A percentile compares a stretch with the other conserved stretches of the same genome.
Evolutionary conservation across 2,888 invertebrate species (phyloP).

Genomic region (Chrysodeixis includens): DNA sequence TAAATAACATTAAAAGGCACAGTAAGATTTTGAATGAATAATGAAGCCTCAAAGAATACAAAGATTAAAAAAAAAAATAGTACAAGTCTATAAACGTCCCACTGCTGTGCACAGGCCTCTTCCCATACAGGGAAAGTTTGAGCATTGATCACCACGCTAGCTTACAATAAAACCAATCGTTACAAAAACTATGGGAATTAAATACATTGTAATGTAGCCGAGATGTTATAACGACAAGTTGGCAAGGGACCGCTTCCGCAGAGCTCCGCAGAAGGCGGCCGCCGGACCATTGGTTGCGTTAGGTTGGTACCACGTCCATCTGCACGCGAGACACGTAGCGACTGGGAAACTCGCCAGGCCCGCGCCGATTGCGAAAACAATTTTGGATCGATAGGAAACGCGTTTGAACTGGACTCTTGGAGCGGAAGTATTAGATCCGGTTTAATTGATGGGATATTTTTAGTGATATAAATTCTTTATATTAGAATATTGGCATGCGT

Average conservation of each 20-base stretch:
- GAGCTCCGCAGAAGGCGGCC: constrained; percentile 51
- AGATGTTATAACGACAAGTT: constrained; percentile 58
- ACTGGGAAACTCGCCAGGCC: constrained; percentile 63
- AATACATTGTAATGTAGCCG: constrained; percentile 52
- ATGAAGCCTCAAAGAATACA: too few species aligned
- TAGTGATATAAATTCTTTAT: constrained; percentile 41
- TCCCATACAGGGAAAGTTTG: too few species aligned
- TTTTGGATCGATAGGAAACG: constrained; percentile 60
- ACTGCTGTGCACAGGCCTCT: too few species aligned
- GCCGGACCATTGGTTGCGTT: constrained; percentile 40
- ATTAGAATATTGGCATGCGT: constrained; percentile 28
- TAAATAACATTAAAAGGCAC: not conserved
- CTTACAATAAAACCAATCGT: constrained; percentile 36
- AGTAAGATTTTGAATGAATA: too few species aligned
- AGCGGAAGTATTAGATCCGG: constrained; percentile 56
- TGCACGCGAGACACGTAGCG: constrained; percentile 62
- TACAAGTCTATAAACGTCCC: too few species aligned
- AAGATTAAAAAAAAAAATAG: too few species aligned
- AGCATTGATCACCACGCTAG: too few species aligned
- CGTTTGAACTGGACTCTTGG: constrained; percentile 56
- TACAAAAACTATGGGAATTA: constrained; percentile 36
- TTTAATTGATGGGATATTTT: constrained; percentile 58
- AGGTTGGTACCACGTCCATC: constrained; percentile 39
- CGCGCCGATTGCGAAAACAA: constrained; percentile 66
- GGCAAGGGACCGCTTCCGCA: constrained; percentile 54